These are phyloP conservation scores for Sthenelais limicola DNA, from an alignment of 2,888 invertebrate genomes.

Conservation along the genomic window DNA sequence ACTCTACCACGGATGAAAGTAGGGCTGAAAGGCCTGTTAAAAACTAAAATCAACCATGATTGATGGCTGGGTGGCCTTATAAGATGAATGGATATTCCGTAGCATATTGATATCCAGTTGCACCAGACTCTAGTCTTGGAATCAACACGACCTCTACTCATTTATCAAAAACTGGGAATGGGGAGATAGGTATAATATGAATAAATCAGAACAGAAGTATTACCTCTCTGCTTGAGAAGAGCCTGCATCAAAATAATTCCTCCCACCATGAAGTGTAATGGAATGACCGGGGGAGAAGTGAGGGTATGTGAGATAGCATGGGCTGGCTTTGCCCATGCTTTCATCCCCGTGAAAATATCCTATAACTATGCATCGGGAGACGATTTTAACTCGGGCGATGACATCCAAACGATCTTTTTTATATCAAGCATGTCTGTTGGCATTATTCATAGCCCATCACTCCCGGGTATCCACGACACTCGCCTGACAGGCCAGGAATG, in stretches of 20 bases:
- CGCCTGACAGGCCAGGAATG: too few species aligned
- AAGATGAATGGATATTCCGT: slow-evolving; percentile 19
- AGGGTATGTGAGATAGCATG: not conserved
- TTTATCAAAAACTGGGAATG: too few species aligned
- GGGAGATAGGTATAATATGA: too few species aligned
- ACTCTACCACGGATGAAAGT: too few species aligned
- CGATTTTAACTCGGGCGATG: slow-evolving; percentile 3
- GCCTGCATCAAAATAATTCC: slow-evolving; percentile 31
- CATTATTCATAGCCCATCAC: slow-evolving; percentile 26
- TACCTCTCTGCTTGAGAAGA: too few species aligned
- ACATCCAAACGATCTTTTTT: slow-evolving; percentile 15
- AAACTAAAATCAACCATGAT: too few species aligned
- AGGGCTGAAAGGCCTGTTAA: too few species aligned
- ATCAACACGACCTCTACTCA: too few species aligned
- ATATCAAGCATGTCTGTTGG: slow-evolving; percentile 6
- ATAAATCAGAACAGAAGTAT: too few species aligned
- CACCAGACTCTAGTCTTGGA: not conserved
- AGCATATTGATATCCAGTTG: slow-evolving; percentile 25
- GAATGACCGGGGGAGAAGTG: slow-evolving; percentile 1
- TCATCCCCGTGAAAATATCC: slow-evolving; percentile 16
- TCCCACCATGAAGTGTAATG: slow-evolving; percentile 6
- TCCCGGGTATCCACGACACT: too few species aligned
- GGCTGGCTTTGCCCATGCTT: too few species aligned
- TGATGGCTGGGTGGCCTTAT: not conserved
- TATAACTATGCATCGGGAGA: slow-evolving; percentile 26